Evolutionary conservation across 1,140 invertebrate species (phyloP).

Genomic region (Dreissena polymorpha): DNA sequence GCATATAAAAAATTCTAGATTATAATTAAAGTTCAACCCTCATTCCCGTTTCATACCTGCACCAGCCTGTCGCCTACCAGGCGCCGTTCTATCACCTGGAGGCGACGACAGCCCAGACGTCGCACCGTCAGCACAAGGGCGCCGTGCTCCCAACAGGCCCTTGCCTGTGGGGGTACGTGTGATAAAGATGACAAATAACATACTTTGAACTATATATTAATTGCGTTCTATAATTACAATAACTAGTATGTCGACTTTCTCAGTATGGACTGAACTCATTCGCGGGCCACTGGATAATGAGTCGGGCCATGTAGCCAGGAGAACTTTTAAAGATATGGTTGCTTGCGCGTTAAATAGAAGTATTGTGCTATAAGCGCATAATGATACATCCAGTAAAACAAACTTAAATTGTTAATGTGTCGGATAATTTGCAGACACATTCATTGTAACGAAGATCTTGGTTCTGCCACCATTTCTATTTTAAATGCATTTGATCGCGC

Average conservation of each 20-base stretch:
- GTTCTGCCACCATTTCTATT: not conserved
- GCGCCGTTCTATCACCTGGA: constrained; percentile 23
- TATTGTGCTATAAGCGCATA: not conserved
- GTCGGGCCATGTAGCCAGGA: not conserved
- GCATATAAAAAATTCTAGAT: too few species aligned
- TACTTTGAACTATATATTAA: not conserved
- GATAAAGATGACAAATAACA: too few species aligned
- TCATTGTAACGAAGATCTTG: not conserved
- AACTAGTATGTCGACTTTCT: not conserved
- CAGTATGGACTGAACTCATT: not conserved
- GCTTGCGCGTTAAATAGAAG: too few species aligned
- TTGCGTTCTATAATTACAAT: not conserved
- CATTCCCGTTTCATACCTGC: constrained; percentile 24
- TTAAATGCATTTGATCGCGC: not conserved
- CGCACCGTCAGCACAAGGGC: not conserved
- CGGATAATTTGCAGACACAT: not conserved
- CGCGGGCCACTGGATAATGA: not conserved
- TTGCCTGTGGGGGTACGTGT: constrained; percentile 8
- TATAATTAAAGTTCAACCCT: too few species aligned
- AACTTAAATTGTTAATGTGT: not conserved
- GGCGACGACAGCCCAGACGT: constrained; percentile 4
- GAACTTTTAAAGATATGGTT: not conserved
- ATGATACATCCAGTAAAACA: not conserved
- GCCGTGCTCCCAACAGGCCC: constrained; percentile 9
- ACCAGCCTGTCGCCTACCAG: constrained; percentile 11